phyloP scores from a whole-genome alignment of 2,113 vertebrate genomes.

The Tapirus terrestris region DNA sequence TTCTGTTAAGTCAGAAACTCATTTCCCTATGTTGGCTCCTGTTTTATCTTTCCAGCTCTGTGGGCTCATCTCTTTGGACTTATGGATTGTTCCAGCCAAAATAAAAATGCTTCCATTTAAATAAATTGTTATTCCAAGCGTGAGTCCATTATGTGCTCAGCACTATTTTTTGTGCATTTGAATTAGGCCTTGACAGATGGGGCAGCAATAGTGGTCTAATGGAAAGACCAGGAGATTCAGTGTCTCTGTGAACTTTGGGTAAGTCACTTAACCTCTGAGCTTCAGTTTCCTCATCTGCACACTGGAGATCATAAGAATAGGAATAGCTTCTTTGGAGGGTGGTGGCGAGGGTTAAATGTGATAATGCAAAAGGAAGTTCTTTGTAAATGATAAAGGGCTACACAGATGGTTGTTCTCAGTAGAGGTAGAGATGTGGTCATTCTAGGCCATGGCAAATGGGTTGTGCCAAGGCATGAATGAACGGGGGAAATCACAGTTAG shows the following conservation, averaged over 20 bases:
- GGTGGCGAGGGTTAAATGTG: not conserved
- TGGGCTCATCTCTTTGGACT: slow-evolving; percentile 33
- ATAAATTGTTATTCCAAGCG: not conserved
- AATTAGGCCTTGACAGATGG: not conserved
- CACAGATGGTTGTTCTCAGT: not conserved
- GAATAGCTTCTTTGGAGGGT: not conserved
- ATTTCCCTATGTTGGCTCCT: not conserved
- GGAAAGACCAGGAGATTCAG: not conserved
- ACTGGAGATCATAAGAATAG: not conserved
- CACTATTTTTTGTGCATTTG: not conserved
- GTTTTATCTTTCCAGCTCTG: slow-evolving; percentile 32
- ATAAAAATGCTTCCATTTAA: slow-evolving; percentile 49
- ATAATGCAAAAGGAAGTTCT: not conserved
- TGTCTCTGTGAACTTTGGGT: slow-evolving; percentile 19
- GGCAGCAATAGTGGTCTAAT: not conserved
- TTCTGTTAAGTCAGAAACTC: not conserved
- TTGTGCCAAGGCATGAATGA: not conserved
- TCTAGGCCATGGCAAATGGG: not conserved
- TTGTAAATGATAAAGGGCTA: not conserved
- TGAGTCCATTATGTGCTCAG: not conserved
- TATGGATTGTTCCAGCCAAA: not conserved
- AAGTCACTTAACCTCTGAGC: not conserved
- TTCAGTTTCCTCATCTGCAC: not conserved
- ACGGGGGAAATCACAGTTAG: not conserved
- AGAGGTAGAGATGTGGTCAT: not conserved